Percentiles rank a stretch among this genome's conserved stretches.
These are phyloP conservation scores for Rallus limicola DNA, from an alignment of 2,113 vertebrate species.

Conservation along the genomic window DNA sequence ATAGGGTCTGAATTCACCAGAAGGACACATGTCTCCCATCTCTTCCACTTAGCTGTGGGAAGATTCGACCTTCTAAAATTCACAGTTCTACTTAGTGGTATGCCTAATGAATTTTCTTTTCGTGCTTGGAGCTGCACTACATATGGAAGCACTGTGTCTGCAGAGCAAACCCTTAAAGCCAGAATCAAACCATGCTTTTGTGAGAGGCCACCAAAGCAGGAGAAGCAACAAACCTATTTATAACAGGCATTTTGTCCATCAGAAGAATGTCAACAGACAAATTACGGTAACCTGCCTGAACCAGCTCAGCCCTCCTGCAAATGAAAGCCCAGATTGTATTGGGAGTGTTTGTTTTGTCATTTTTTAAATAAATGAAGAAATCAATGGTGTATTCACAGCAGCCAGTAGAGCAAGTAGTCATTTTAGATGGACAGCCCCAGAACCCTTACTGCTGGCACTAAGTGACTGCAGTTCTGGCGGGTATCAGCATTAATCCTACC, in stretches of 20 bases:
- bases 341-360: slow-evolving; percentile 42
- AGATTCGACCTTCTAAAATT: neutral
- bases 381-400: slow-evolving; percentile 32
- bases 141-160: neutral
- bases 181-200: neutral
- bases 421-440: slow-evolving; percentile 5
- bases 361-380: slow-evolving; percentile 32
- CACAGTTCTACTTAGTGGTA: neutral
- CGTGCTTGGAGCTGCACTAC: neutral
- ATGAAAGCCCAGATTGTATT: slow-evolving; percentile 26
- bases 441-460: neutral
- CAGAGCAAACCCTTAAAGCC: neutral
- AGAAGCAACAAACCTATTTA: slow-evolving; percentile 38
- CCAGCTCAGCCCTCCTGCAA: slow-evolving; percentile 7
- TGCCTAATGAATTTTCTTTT: neutral
- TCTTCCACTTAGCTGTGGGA: neutral
- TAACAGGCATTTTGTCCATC: slow-evolving; percentile 30
- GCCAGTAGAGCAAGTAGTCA: slow-evolving; percentile 18
- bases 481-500: slow-evolving; percentile 43
- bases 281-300: slow-evolving; percentile 35
- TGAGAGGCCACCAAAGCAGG: neutral
- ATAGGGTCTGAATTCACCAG: neutral
- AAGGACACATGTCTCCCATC: neutral
- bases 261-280: slow-evolving; percentile 57
- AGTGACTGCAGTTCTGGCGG: neutral